Percentiles rank a stretch among this genome's conserved stretches.
These are phyloP conservation scores for Acyrthosiphon pisum DNA, from an alignment of 1,140 invertebrate genomes.

Conservation along the genomic window DNA sequence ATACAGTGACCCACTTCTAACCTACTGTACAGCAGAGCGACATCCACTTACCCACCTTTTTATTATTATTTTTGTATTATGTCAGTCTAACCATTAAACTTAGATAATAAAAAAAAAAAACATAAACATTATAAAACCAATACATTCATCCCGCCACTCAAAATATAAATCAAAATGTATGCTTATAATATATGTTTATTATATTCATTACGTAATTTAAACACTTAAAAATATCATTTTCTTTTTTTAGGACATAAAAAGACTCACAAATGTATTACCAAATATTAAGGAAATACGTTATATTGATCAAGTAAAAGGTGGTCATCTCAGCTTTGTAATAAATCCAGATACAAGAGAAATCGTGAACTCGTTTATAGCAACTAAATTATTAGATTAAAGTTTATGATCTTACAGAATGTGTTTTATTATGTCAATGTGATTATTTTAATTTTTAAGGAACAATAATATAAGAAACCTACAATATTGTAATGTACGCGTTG, in stretches of 20 bases:
- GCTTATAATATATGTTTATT: not conserved
- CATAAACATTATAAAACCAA: not conserved
- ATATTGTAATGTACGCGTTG: not conserved
- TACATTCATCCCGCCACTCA: not conserved
- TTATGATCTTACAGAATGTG: not conserved
- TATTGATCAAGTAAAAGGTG: not conserved
- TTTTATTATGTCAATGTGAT: not conserved
- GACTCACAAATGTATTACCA: not conserved
- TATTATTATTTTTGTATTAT: too few species aligned
- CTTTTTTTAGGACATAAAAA: conserved; percentile 21
- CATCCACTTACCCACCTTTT: too few species aligned
- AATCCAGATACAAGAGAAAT: not conserved
- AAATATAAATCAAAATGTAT: not conserved
- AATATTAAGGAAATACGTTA: not conserved
- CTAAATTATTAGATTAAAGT: not conserved
- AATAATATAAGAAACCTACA: not conserved
- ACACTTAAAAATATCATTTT: not conserved
- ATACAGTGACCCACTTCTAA: too few species aligned
- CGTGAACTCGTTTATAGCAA: not conserved
- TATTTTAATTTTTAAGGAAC: not conserved
- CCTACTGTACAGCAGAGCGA: too few species aligned
- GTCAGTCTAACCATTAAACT: too few species aligned
- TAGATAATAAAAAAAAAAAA: not conserved
- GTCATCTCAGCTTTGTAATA: not conserved
- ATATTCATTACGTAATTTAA: not conserved